These are phyloP conservation scores for Drosophila longiperda DNA, from an alignment of 2,888 invertebrate species.

Conservation along the genomic window DNA sequence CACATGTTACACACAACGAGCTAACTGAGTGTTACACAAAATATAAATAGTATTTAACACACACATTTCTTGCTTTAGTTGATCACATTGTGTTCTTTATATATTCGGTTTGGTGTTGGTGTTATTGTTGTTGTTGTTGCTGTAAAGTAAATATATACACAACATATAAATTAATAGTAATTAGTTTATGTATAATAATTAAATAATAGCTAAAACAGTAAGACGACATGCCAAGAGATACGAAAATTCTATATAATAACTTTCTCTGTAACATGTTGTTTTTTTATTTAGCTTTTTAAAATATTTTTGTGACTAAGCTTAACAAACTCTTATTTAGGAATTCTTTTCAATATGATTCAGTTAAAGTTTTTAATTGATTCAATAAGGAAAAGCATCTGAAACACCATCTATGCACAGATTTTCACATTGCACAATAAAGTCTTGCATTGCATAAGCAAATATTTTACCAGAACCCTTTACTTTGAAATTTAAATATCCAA, in stretches of 20 bases:
- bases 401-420: background rate
- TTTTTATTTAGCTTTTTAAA: background rate
- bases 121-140: constrained; percentile 34
- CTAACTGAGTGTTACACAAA: constrained; percentile 16
- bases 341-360: background rate
- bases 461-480: background rate
- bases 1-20: constrained; percentile 22
- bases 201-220: background rate
- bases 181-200: constrained; percentile 4
- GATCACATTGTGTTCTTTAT: constrained; percentile 37
- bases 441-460: background rate
- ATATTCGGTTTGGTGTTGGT: constrained; percentile 38
- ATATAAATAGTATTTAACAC: constrained; percentile 5
- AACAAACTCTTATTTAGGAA: background rate
- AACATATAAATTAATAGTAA: constrained; percentile 15
- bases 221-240: background rate
- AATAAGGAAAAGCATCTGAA: background rate
- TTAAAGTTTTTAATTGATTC: background rate
- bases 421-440: background rate
- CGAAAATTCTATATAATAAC: background rate
- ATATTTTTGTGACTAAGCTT: background rate
- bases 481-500: background rate
- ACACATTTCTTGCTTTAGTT: constrained; percentile 4
- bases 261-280: too few relatives aligned
- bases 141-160: constrained; percentile 23